phyloP scores from a whole-genome alignment of 2,797 vertebrate species.

The Melanogrammus aeglefinus region DNA sequence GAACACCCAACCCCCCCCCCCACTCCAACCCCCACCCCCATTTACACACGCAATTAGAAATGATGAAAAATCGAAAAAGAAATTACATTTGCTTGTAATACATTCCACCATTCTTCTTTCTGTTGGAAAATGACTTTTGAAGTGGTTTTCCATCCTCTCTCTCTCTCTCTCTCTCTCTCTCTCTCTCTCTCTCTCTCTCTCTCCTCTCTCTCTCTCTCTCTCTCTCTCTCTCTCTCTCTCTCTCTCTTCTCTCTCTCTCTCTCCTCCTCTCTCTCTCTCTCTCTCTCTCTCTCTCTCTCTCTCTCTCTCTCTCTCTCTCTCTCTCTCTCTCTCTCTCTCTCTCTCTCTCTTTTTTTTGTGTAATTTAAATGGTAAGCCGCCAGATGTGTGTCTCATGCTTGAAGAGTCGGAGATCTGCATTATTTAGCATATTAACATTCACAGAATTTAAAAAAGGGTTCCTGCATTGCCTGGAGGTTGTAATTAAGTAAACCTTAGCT shows the following conservation, averaged over 20 bases:
- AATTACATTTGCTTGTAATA: conserved; percentile 90
- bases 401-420: conserved; percentile 99
- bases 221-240: conserved; percentile 65
- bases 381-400: conserved; percentile 99
- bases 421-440: conserved; percentile 99
- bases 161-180: conserved; percentile 63
- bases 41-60: conserved; percentile 85
- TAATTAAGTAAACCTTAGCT: conserved; percentile 99
- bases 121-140: conserved; percentile 90
- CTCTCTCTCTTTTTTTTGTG: conserved; percentile 74
- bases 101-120: conserved; percentile 85
- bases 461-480: conserved; percentile 98
- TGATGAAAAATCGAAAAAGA: conserved; percentile 85
- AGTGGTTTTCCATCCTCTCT: conserved; percentile 72
- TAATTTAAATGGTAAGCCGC: conserved; percentile 99
- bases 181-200: conserved; percentile 54
- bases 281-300: conserved; percentile 67
- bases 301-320: conserved; percentile 63
- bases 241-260: conserved; percentile 56
- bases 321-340: conserved; percentile 60
- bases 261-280: conserved; percentile 65
- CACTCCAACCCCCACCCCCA: conserved; percentile 32
- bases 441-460: conserved; percentile 99
- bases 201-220: conserved; percentile 52
- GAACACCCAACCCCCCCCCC: conserved; percentile 68